phyloP scores from a whole-genome alignment of 2,797 vertebrate species.

The Zalophus californianus region DNA sequence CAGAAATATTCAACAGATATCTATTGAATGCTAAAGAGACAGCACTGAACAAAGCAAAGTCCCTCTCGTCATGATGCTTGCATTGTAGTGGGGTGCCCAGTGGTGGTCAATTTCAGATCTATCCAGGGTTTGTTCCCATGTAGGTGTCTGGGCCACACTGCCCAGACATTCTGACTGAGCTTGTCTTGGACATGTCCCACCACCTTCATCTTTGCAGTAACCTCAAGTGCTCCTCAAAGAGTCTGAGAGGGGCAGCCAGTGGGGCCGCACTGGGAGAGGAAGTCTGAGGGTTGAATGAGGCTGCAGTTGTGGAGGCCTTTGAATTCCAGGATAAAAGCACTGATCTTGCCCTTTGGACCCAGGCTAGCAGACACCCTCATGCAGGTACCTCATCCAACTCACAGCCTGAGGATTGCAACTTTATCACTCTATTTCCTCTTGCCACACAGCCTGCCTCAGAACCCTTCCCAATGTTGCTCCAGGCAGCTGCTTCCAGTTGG shows the following conservation, averaged over 20 bases:
- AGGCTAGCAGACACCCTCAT: background rate
- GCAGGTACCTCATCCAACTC: accelerated
- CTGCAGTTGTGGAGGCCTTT: background rate
- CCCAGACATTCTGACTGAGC: background rate
- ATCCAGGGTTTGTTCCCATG: background rate
- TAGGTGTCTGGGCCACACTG: background rate
- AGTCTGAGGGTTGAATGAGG: background rate
- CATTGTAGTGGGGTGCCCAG: background rate
- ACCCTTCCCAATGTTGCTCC: too few relatives aligned
- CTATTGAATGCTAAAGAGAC: background rate
- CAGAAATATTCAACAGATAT: background rate
- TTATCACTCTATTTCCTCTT: background rate
- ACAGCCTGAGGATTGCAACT: background rate
- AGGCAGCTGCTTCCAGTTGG: background rate
- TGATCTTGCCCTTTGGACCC: background rate
- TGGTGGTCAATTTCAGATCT: background rate
- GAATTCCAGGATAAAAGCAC: background rate
- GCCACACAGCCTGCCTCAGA: too few relatives aligned
- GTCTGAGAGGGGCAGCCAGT: too few relatives aligned
- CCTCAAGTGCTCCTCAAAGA: background rate
- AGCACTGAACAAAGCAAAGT: background rate
- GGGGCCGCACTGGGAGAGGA: background rate
- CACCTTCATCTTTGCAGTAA: background rate
- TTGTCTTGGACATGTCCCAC: background rate
- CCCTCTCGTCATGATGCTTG: accelerated